Percentiles rank a stretch among this genome's conserved stretches.
phyloP scores from a whole-genome alignment of 2,113 vertebrate genomes.

The Malurus cyaneus region DNA sequence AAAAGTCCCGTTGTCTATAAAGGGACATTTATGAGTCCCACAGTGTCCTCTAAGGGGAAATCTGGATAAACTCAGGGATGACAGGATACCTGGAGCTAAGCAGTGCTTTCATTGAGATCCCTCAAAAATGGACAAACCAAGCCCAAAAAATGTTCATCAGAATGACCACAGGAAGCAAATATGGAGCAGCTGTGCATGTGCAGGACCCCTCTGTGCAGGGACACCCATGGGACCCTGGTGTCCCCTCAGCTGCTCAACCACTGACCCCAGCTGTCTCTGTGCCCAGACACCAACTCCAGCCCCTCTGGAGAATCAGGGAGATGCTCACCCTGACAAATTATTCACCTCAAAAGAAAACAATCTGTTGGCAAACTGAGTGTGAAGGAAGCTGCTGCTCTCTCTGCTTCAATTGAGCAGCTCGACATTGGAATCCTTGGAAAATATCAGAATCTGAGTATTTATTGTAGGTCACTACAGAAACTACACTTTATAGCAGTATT shows the following conservation, averaged over 20 bases:
- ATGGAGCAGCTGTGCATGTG: not conserved
- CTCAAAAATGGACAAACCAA: not conserved
- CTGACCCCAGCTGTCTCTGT: not conserved
- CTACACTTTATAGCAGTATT: not conserved
- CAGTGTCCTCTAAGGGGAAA: not conserved
- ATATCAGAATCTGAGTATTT: not conserved
- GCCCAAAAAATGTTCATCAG: not conserved
- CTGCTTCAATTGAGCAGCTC: not conserved
- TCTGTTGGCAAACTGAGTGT: not conserved
- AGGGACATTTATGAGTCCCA: not conserved
- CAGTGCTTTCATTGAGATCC: not conserved
- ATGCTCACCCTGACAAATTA: not conserved
- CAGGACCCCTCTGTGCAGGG: not conserved
- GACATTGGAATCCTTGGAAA: not conserved
- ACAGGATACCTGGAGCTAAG: not conserved
- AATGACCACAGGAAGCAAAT: not conserved
- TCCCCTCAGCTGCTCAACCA: not conserved
- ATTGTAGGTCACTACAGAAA: not conserved
- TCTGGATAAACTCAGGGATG: not conserved
- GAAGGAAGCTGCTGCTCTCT: not conserved
- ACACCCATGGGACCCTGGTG: accelerated
- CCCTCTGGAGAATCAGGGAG: not conserved
- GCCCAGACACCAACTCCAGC: not conserved
- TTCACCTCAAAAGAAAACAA: not conserved
- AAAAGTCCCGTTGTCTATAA: not conserved